Evolutionary conservation across 2,797 vertebrate species (phyloP).

Genomic region (Smutsia gigantea): DNA sequence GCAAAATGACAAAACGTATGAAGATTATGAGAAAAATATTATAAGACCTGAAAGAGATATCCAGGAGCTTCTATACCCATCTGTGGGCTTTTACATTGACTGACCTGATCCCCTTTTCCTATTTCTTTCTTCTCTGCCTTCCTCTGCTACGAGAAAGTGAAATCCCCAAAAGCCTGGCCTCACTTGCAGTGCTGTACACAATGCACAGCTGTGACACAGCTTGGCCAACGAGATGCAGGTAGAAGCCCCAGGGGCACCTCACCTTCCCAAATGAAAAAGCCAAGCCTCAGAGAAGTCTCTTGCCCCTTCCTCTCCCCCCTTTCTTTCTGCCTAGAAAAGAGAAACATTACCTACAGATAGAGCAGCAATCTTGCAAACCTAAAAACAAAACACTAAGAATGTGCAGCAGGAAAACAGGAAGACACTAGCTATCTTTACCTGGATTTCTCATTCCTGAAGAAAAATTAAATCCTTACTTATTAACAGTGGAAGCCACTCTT

Average conservation of each 20-base stretch:
- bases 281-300: neutral
- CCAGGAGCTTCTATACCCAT: neutral
- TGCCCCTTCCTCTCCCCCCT: neutral
- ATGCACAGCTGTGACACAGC: neutral
- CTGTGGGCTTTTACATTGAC: neutral
- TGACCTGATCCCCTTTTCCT: neutral
- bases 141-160: neutral
- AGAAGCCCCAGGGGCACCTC: neutral
- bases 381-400: constrained; percentile 4
- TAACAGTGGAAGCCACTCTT: neutral
- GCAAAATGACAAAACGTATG: neutral
- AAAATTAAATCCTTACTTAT: neutral
- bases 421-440: neutral
- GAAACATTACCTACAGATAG: neutral
- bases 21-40: neutral
- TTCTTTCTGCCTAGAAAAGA: neutral
- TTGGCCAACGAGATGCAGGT: neutral
- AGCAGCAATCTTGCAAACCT: neutral
- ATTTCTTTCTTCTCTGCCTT: neutral
- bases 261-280: neutral
- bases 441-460: neutral
- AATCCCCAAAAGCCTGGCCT: neutral
- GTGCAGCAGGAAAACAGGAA: neutral
- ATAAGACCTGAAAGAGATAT: neutral
- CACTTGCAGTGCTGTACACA: neutral